Conservation (phyloP, 1,140 invertebrate species). For the Amyelois transitella region DNA sequence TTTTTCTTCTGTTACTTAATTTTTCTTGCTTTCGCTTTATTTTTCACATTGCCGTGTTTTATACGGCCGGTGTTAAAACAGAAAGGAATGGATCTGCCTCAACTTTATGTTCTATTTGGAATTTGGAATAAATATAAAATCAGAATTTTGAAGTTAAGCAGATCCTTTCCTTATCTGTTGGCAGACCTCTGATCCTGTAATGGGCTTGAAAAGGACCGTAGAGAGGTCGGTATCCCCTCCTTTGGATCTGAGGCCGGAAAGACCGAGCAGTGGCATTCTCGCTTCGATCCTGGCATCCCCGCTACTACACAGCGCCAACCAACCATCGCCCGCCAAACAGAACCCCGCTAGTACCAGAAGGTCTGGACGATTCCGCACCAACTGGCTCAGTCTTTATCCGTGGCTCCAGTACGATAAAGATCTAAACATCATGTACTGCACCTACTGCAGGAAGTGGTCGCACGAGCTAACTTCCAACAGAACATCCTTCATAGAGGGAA, state of each 20-base stretch:
- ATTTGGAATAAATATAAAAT: background rate
- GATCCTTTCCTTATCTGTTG: conserved; percentile 82
- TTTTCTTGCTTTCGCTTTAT: conserved; percentile 3
- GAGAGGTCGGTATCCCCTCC: conserved; percentile 10
- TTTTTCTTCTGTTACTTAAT: conserved; percentile 47
- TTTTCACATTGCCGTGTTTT: conserved; percentile 15
- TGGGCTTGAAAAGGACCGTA: conserved; percentile 7
- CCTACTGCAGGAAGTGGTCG: conserved; percentile 82
- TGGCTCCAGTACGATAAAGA: conserved; percentile 82
- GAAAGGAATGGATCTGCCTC: conserved; percentile 65
- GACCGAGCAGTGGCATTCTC: conserved; percentile 17
- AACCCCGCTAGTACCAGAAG: conserved; percentile 57
- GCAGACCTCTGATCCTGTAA: conserved; percentile 70
- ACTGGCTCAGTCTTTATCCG: conserved; percentile 79
- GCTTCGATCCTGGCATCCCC: conserved; percentile 25
- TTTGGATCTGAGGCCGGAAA: conserved; percentile 18
- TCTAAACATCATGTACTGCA: conserved; percentile 82
- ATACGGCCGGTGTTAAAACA: conserved; percentile 16
- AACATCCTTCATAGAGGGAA: conserved; percentile 84
- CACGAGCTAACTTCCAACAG: conserved; percentile 80
- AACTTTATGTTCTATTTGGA: conserved; percentile 8
- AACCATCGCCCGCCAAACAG: conserved; percentile 11
- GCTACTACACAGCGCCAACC: conserved; percentile 13
- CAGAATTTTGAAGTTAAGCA: conserved; percentile 24
- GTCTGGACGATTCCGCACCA: conserved; percentile 77